A percentile compares a stretch with the other conserved stretches of the same genome.
Evolutionary conservation across 2,888 invertebrate genomes (phyloP).

Genomic region (Spatulosminthurus flaviceps): DNA sequence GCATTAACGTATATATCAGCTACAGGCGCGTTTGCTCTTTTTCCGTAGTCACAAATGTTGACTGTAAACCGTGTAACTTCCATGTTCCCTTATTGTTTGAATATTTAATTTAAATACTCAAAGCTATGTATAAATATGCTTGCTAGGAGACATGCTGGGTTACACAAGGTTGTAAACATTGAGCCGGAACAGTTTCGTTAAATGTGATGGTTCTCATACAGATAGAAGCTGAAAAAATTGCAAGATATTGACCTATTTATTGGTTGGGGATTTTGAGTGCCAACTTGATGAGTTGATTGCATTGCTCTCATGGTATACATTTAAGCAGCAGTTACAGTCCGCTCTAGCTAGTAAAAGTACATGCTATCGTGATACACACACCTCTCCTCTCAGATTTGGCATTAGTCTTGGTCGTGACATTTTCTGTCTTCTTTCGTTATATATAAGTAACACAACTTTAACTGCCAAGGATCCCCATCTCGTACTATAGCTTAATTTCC

Average conservation of each 20-base stretch:
- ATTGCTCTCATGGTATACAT: neutral
- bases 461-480: too few species aligned
- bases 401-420: conserved; percentile 3
- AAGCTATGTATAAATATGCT: too few species aligned
- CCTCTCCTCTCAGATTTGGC: neutral
- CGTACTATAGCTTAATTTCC: neutral
- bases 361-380: neutral
- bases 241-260: conserved; percentile 28
- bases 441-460: neutral
- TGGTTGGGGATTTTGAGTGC: conserved; percentile 16
- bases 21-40: too few species aligned
- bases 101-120: too few species aligned
- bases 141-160: too few species aligned
- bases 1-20: too few species aligned
- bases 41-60: too few species aligned
- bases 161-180: too few species aligned
- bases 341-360: too few species aligned
- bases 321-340: neutral
- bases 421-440: neutral
- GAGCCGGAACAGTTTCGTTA: neutral
- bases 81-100: too few species aligned
- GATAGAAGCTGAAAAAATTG: conserved; percentile 1
- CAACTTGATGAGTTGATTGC: conserved; percentile 21
- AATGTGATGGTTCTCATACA: neutral
- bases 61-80: too few species aligned